phyloP scores from a whole-genome alignment of 2,113 vertebrate species.

The Macaca fascicularis region DNA sequence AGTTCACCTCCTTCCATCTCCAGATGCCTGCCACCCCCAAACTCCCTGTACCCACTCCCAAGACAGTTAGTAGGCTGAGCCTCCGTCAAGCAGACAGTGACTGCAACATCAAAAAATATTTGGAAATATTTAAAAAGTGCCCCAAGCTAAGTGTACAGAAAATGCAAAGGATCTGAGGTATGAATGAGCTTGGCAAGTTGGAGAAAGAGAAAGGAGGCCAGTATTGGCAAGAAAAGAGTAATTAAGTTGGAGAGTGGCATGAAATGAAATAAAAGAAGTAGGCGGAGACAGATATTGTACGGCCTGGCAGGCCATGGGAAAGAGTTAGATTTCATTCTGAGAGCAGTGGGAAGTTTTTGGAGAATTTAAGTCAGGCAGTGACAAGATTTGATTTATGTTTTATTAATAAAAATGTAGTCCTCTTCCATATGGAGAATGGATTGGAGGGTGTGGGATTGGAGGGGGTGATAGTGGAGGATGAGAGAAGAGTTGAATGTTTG shows the following conservation, averaged over 20 bases:
- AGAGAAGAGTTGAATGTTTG: not conserved
- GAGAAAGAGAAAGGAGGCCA: constrained; percentile 7
- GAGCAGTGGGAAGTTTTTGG: not conserved
- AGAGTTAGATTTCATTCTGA: constrained; percentile 19
- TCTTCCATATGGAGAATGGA: not conserved
- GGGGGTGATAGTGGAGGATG: not conserved
- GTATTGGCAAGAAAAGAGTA: not conserved
- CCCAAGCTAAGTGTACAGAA: not conserved
- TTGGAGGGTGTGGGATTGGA: not conserved
- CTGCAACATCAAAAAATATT: not conserved
- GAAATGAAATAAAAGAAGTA: not conserved
- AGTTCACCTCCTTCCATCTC: not conserved
- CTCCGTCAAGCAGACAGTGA: not conserved
- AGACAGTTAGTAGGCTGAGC: not conserved
- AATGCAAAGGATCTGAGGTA: not conserved
- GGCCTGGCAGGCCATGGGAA: not conserved
- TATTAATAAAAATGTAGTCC: constrained; percentile 24
- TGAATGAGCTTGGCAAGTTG: not conserved
- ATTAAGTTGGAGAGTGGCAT: not conserved
- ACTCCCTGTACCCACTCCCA: not conserved
- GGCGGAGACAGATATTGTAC: not conserved
- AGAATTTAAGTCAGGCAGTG: constrained; percentile 36
- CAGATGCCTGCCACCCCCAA: not conserved
- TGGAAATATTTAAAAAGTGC: not conserved
- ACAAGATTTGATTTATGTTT: constrained; percentile 37